Conservation (phyloP, 2,797 vertebrate species). For the Tragelaphus eurycerus region DNA sequence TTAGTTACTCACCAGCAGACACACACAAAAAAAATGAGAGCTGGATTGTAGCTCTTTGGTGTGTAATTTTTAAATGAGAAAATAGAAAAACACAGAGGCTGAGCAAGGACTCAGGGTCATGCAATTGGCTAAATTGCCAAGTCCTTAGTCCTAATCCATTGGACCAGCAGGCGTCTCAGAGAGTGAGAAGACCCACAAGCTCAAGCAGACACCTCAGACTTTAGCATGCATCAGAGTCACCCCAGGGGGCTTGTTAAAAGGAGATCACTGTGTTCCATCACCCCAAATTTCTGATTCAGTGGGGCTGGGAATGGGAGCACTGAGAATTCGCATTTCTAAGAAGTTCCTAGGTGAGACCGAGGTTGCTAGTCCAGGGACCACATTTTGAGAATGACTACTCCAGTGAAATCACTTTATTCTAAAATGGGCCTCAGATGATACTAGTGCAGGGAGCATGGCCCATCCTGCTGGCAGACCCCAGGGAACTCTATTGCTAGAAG, state of each 20-base stretch:
- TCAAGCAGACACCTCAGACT: background rate
- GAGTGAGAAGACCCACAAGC: background rate
- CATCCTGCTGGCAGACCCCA: background rate
- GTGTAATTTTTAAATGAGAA: slow-evolving; percentile 27
- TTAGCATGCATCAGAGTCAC: background rate
- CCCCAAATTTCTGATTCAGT: background rate
- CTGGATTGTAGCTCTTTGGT: slow-evolving; percentile 38
- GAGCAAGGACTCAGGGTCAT: slow-evolving; percentile 1
- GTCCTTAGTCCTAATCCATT: background rate
- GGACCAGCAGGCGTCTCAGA: background rate
- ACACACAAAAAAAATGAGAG: background rate
- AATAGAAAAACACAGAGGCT: slow-evolving; percentile 39
- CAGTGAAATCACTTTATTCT: background rate
- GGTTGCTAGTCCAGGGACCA: background rate
- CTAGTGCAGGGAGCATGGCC: background rate
- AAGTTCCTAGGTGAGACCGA: background rate
- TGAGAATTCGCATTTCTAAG: slow-evolving; percentile 14
- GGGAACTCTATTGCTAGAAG: background rate
- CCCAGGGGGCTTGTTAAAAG: background rate
- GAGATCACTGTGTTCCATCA: background rate
- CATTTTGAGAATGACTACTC: background rate
- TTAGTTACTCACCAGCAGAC: slow-evolving; percentile 69
- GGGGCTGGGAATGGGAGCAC: background rate
- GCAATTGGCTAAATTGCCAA: background rate
- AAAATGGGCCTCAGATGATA: background rate